Percentiles rank a stretch among this genome's conserved stretches.
phyloP scores from a whole-genome alignment of 1,140 invertebrate genomes.

The Drosophila aff. region DNA sequence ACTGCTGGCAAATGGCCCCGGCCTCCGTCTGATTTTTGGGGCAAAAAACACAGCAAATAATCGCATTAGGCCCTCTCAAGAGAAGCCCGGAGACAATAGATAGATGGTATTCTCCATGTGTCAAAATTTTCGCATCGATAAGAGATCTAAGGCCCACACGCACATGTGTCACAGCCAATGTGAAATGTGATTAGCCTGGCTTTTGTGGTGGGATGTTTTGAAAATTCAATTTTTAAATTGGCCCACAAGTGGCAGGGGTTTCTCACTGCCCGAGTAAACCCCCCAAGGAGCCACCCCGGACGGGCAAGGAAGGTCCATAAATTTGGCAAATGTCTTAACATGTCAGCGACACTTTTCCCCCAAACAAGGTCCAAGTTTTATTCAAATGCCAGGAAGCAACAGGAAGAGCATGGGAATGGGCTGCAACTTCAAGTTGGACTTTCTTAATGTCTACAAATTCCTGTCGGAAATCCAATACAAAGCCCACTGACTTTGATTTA shows the following conservation, averaged over 20 bases:
- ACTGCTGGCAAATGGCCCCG: conserved; percentile 37
- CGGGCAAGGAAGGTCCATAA: conserved; percentile 43
- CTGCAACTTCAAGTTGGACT: conserved; percentile 30
- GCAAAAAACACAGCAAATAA: conserved; percentile 64
- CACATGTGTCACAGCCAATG: conserved; percentile 49
- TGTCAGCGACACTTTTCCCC: conserved; percentile 73
- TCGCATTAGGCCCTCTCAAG: conserved; percentile 57
- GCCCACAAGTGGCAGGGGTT: conserved; percentile 14
- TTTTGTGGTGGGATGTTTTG: conserved; percentile 43
- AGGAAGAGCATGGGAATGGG: conserved; percentile 52
- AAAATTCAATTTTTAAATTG: conserved; percentile 82
- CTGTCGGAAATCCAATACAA: conserved; percentile 74
- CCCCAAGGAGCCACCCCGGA: conserved; percentile 8
- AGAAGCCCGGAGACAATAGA: conserved; percentile 42
- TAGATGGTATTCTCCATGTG: conserved; percentile 54
- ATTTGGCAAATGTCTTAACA: conserved; percentile 70
- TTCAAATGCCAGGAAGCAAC: conserved; percentile 75
- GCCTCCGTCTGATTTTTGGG: conserved; percentile 49
- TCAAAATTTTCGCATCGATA: conserved; percentile 56
- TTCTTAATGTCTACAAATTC: conserved; percentile 73
- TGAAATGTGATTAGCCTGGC: conserved; percentile 60
- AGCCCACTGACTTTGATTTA: conserved; percentile 79
- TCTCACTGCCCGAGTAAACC: not conserved
- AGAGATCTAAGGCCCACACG: conserved; percentile 35
- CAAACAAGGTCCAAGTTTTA: conserved; percentile 66